Base-by-base conservation (phyloP, 2,888 invertebrate genomes). In the Watsonalla cultraria region DNA sequence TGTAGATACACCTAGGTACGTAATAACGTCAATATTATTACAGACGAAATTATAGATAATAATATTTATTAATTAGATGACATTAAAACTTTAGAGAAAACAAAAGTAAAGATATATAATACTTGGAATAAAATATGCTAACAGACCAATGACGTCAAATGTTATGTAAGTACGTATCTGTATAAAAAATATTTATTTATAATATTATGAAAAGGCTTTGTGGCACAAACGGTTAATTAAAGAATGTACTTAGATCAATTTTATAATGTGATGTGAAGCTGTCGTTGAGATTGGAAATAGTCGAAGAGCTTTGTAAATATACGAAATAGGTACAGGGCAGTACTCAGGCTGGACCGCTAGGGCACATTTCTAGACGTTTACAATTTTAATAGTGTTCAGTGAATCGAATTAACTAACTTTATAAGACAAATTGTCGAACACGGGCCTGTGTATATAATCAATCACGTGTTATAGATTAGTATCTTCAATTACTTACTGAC, bases 301-400 rank as follows among this genome's bases (percentile, higher is more conserved):
- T 14, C 37, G 49, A 49, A 9, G 37, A 49, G 49, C 49, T 49
- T 49, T 49, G 49, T 49, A 49, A 37, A 49, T 49, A 42, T 42
- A 42, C 8, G 5, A 11, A 11, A 42, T 11, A 42, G 37, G 37
- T 11, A 42, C 49, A 39, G 39, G 49, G 37, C 49, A 37, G 37
- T 37, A 49, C 37, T 37, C 49, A 37, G 49, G 49, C 37, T 37
- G 14, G 49, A 6, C 37, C 34, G 42, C 37, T 49, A 37, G 15
- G 49, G 37, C 14, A 14, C 13, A 49, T 49, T 48, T 49, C 39
- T 49, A 49, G 49, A 37, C 15, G 49, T 49, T 37, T 37, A 9
- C 37, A 49, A 39, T n/a, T 49, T 49, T 15, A 42, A 39, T 49
- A 49, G 37, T 49, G 49, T 49, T 49, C 49, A 49, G 37, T 8